Conservation (phyloP, 2,888 invertebrate species). For the Phorcus lineatus region DNA sequence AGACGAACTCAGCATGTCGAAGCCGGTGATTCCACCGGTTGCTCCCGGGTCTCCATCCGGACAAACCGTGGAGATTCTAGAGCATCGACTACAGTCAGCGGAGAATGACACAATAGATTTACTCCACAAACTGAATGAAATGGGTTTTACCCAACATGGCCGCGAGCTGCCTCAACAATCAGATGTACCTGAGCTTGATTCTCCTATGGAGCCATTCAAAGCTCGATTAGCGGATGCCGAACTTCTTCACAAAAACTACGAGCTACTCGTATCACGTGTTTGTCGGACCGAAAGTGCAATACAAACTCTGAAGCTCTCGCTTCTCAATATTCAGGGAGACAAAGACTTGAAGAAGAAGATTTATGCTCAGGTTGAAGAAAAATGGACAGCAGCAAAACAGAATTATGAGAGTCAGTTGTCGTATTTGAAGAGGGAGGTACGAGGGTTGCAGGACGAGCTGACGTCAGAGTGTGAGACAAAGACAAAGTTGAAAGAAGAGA, state of each 20-base stretch:
- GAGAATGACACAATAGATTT: conserved; percentile 61
- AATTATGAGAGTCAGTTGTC: conserved; percentile 63
- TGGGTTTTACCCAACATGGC: conserved; percentile 46
- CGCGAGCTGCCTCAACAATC: conserved; percentile 33
- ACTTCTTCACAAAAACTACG: conserved; percentile 54
- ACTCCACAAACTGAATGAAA: conserved; percentile 55
- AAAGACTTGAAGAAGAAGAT: conserved; percentile 56
- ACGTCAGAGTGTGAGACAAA: conserved; percentile 52
- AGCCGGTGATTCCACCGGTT: conserved; percentile 59
- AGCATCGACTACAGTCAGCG: conserved; percentile 56
- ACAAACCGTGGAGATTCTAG: conserved; percentile 56
- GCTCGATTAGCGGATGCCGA: conserved; percentile 41
- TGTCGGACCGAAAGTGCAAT: conserved; percentile 69
- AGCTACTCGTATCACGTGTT: conserved; percentile 59
- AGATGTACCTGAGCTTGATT: conserved; percentile 24
- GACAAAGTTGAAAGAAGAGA: conserved; percentile 52
- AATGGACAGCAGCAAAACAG: conserved; percentile 52
- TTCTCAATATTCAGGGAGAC: conserved; percentile 62
- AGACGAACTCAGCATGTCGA: conserved; percentile 36
- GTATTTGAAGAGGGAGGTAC: conserved; percentile 57
- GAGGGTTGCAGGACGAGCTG: conserved; percentile 57
- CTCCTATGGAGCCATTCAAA: conserved; percentile 45
- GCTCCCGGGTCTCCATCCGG: conserved; percentile 36
- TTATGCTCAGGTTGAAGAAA: conserved; percentile 55
- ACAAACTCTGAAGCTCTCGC: conserved; percentile 65